Evolutionary conservation across 1,140 invertebrate species (phyloP), one percentile per base, ranked within the genome.

Genomic region (Doryteuthis pealeii): DNA sequence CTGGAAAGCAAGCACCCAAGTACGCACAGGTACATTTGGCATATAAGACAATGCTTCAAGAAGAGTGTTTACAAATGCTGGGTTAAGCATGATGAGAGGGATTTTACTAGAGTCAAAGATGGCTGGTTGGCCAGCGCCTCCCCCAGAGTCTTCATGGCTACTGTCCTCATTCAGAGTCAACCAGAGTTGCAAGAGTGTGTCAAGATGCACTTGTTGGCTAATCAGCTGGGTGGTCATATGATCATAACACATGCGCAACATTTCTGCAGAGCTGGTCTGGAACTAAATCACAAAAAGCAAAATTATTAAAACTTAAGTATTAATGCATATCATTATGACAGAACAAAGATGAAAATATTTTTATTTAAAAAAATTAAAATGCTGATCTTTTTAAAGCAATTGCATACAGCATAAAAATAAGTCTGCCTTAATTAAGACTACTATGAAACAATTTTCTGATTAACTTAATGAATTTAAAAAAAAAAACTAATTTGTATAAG

Each of bases 131-230:
- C 65, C 75, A 40, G 35, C 10, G 22, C 72, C 76, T 22, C 12
- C 26, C 18, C 18, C 54, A 0, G 54, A 8, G 12, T 70, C 45
- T 10, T 85, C 82, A 26, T 72, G 68, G 12, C 78, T 31, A 26
- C 75, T 75, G 33, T 87, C 84, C 54, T 87, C 84, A 84, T 94
- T 95, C 65, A 95, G 85, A 1, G 93, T 94, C 58, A 95, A 89
- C 94, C 94, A 96, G 73, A 95, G 88, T 73, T 94, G 93, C 6
- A 96, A 87, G 58, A 95, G 91, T 79, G 93, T 91, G 86, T 96
- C 94, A 82, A 95, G 89, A 83, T 92, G 92, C 31, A 91, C 91
- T 72, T 88, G 87, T 4, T 84, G 83, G n/a, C 78, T 74, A 74
- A 90, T 88, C 28, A 92, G 82, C 80, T 93, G 91, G 10, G 90